A percentile compares a stretch with the other conserved stretches of the same genome.
Conservation (phyloP, 2,888 invertebrate species). For the Dusona sp. region DNA sequence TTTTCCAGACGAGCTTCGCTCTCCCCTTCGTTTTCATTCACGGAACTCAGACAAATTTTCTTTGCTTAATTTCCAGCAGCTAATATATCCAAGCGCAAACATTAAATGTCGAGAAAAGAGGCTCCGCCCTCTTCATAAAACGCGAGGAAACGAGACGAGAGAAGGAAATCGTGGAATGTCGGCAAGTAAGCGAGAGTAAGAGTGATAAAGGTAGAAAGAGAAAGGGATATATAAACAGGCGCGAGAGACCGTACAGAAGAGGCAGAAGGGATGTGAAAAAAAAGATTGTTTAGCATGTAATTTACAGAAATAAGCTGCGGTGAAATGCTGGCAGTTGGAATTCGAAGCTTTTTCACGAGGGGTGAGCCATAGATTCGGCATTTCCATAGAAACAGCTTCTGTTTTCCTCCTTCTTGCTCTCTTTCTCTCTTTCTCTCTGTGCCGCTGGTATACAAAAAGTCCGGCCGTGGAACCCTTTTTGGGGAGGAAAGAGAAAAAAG, state of each 20-base stretch:
- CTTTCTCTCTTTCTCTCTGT: slow-evolving; percentile 19
- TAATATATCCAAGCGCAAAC: slow-evolving; percentile 36
- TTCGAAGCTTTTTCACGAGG: slow-evolving; percentile 56
- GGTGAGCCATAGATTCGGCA: slow-evolving; percentile 65
- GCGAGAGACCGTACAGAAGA: slow-evolving; percentile 37
- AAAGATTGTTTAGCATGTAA: slow-evolving; percentile 65
- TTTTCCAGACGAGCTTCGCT: slow-evolving; percentile 28
- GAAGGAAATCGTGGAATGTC: slow-evolving; percentile 14
- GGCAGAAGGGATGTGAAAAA: slow-evolving; percentile 25
- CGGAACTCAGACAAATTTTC: slow-evolving; percentile 37
- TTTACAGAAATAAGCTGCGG: slow-evolving; percentile 66
- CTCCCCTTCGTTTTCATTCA: slow-evolving; percentile 20
- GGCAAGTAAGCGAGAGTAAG: neutral
- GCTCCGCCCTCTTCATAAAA: slow-evolving; percentile 26
- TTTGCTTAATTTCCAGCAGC: slow-evolving; percentile 33
- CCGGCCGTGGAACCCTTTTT: slow-evolving; percentile 73
- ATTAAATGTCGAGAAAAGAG: slow-evolving; percentile 39
- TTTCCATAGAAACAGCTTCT: slow-evolving; percentile 65
- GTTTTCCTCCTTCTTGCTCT: slow-evolving; percentile 21
- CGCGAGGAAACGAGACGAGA: slow-evolving; percentile 39
- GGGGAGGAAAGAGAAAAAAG: slow-evolving; percentile 36
- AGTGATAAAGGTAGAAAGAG: neutral
- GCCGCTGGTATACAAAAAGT: slow-evolving; percentile 43
- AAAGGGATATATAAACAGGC: slow-evolving; percentile 7
- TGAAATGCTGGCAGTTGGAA: slow-evolving; percentile 53